phyloP scores from a whole-genome alignment of 2,797 vertebrate species.

The Neoniphon sammara region DNA sequence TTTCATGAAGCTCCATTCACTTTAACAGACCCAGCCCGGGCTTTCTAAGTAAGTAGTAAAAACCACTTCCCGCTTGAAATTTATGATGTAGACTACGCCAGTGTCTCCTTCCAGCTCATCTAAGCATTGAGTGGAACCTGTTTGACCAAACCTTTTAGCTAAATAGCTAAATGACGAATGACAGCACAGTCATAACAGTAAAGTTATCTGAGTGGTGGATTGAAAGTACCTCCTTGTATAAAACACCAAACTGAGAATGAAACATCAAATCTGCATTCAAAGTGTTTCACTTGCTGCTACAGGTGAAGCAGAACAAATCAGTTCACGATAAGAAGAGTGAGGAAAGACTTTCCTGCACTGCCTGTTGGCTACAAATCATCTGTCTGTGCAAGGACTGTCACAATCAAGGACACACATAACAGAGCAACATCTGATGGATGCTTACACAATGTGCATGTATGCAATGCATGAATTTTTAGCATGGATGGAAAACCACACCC shows the following conservation, averaged over 20 bases:
- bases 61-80: slow-evolving; percentile 25
- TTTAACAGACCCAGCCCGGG: not conserved
- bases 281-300: slow-evolving; percentile 2
- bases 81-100: not conserved
- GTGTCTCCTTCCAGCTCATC: not conserved
- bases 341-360: not conserved
- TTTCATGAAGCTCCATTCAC: not conserved
- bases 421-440: too few species aligned
- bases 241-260: not conserved
- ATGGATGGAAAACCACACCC: not conserved
- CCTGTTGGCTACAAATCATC: not conserved
- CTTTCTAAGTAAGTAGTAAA: not conserved
- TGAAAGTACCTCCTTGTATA: too few species aligned
- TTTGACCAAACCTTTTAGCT: slow-evolving; percentile 1
- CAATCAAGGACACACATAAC: slow-evolving; percentile 1
- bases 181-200: not conserved
- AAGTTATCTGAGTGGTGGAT: not conserved
- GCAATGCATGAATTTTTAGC: not conserved
- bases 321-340: slow-evolving; percentile 5
- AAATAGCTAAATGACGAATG: not conserved
- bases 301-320: slow-evolving; percentile 46
- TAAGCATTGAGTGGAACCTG: slow-evolving; percentile 24
- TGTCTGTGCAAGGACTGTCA: too few species aligned
- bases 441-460: not conserved
- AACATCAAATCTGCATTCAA: slow-evolving; percentile 43